Base-by-base conservation (phyloP, 1,140 invertebrate species). In the Mesaphorura yosii region DNA sequence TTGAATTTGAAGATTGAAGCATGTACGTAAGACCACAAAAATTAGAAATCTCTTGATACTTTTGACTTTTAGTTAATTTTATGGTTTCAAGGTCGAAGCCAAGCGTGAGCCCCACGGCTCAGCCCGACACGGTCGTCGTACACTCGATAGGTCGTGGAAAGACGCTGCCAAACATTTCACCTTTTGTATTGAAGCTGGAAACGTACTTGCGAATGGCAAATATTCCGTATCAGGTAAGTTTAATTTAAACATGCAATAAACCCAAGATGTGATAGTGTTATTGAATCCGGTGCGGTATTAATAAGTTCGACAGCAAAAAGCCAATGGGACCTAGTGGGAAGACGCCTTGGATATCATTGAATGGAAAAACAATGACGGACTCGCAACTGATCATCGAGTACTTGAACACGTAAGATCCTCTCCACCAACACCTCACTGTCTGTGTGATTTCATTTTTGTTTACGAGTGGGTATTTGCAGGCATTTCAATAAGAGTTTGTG, bases 261-360 rank as follows among this genome's bases (percentile, higher is more conserved):
- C 28, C 20, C 19, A 34, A 6, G 12, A 48, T 31, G 25, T 10
- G 7, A n/a, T 31, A 22, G 14, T 27, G 28, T 12, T 20, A 14
- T 48, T 23, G 31, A 25, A n/a, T n/a, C n/a, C n/a, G n/a, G n/a
- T n/a, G n/a, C n/a, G n/a, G n/a, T n/a, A 41, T 20, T 37, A 39
- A 38, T 6, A 25, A 57, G 55, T 49, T 62, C n/a, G 63, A 64
- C 26, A 44, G 39, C 15, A 48, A 54, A 14, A 48, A 65, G 39
- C 64, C 64, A 14, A 28, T 57, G 15, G 59, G 62, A 41, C 59
- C 64, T 26, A 66, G 63, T 53, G 63, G 65, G n/a, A 69, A 69
- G 55, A 63, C 55, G 20, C 73, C 73, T 1, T 75, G 72, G 72
- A 72, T 75, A 6, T 27, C 44, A 6, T 7, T 46, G 6, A 46